Base-by-base conservation (phyloP, 2,113 vertebrate genomes). In the Notarius lentiginosus region DNA sequence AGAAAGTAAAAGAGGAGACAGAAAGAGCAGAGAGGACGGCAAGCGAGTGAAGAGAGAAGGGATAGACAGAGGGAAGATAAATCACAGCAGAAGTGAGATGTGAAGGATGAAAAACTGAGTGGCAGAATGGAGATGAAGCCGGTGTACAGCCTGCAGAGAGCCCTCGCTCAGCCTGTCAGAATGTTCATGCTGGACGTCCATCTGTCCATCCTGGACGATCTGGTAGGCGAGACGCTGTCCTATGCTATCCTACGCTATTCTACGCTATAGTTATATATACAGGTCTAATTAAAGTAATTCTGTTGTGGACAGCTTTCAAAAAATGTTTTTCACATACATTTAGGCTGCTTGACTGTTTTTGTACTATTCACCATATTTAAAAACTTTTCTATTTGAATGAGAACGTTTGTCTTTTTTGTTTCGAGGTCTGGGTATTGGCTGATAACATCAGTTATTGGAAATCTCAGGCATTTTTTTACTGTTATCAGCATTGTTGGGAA, bases 101-200 rank as follows among this genome's bases (percentile, higher is more conserved):
- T 34, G n/a, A 56, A 20, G 17, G 11, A 80, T 41, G 79, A 24
- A 24, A 10, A 60, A 41, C 7, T 27, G 47, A 68, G 17, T 56
- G 22, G 51, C 91, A 94, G 91, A 92, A 97, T 97, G 96, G 96
- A 97, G 91, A 88, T 93, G 83, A 96, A 95, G 92, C 94, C 96
- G 82, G 86, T 94, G 90, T 97, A 96, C 95, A 97, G 92, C 82
- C 94, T 97, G 87, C 96, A 97, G 89, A 95, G 95, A 94, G 97
- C 97, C 18, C 94, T 97, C 86, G 96, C 95, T 83, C 96, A 96
- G 92, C 97, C 97, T 0, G 94, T 97, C 91, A 96, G 93, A 92
- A 95, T 94, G 93, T 97, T 96, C 93, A 96, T 97, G 96, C 88
- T 97, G 88, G 96, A 97, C 88, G 95, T 96, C 92, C 97, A 95